Evolutionary conservation across 2,888 invertebrate genomes (phyloP).

Genomic region (Caenorhabditis imperialis): DNA sequence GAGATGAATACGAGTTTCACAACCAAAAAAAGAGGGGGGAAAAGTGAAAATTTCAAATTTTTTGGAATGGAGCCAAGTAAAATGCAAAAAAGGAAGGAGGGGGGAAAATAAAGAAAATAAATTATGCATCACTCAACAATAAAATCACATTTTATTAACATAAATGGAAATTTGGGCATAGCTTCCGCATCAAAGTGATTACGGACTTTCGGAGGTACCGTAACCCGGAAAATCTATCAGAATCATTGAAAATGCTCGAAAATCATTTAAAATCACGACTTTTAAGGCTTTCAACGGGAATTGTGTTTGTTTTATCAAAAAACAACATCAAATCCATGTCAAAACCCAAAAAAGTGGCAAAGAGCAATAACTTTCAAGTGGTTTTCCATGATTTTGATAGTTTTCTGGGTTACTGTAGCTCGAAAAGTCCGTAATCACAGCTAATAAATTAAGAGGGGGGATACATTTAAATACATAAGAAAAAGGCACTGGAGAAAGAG

Average conservation of each 20-base stretch:
- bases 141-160: background rate
- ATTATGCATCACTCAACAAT: slow-evolving; percentile 39
- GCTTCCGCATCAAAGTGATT: too few species aligned
- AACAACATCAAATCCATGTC: too few species aligned
- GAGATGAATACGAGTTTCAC: slow-evolving; percentile 5
- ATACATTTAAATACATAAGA: background rate
- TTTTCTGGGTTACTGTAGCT: too few species aligned
- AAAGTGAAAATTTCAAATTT: slow-evolving; percentile 17
- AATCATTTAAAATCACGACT: too few species aligned
- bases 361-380: too few species aligned
- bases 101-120: slow-evolving; percentile 1
- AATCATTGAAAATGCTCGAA: too few species aligned
- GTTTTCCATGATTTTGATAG: too few species aligned
- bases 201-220: too few species aligned
- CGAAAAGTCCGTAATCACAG: too few species aligned
- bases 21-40: slow-evolving; percentile 1
- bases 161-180: background rate
- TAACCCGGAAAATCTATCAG: too few species aligned
- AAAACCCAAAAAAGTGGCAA: too few species aligned
- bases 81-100: background rate
- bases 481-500: slow-evolving; percentile 33
- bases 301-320: background rate
- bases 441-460: slow-evolving; percentile 2
- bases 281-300: too few species aligned
- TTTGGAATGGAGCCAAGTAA: slow-evolving; percentile 12